These are phyloP conservation scores for Ceraclea dissimilis DNA, from an alignment of 2,888 invertebrate species.

Conservation along the genomic window DNA sequence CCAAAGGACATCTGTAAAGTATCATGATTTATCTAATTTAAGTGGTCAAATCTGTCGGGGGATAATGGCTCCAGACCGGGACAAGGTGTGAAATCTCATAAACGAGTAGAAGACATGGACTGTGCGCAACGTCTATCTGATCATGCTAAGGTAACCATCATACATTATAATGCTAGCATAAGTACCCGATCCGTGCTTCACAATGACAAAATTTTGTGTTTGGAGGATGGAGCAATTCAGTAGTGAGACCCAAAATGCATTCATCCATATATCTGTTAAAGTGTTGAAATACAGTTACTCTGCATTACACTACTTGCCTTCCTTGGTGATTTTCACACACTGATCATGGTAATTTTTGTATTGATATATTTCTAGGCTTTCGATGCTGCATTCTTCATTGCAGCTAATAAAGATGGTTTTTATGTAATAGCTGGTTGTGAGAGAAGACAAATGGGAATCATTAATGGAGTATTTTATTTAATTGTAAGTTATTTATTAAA, in stretches of 20 bases:
- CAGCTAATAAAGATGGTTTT: constrained; percentile 52
- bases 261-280: no score
- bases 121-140: constrained; percentile 50
- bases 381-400: constrained; percentile 74
- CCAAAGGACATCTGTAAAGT: no score
- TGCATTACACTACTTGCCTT: no score
- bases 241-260: no score
- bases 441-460: constrained; percentile 55
- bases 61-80: constrained; percentile 33
- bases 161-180: no score
- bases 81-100: constrained; percentile 42
- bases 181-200: no score
- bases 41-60: constrained; percentile 34
- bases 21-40: no score
- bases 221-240: no score
- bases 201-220: no score
- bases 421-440: constrained; percentile 62
- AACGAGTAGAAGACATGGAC: constrained; percentile 47
- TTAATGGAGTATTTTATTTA: constrained; percentile 60
- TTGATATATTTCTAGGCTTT: constrained; percentile 61
- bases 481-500: constrained; percentile 40
- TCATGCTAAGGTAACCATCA: constrained; percentile 51
- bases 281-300: no score
- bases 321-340: no score
- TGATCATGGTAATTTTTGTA: no score